Conservation (phyloP, 1,140 invertebrate species). For the Sycophila sp. region DNA sequence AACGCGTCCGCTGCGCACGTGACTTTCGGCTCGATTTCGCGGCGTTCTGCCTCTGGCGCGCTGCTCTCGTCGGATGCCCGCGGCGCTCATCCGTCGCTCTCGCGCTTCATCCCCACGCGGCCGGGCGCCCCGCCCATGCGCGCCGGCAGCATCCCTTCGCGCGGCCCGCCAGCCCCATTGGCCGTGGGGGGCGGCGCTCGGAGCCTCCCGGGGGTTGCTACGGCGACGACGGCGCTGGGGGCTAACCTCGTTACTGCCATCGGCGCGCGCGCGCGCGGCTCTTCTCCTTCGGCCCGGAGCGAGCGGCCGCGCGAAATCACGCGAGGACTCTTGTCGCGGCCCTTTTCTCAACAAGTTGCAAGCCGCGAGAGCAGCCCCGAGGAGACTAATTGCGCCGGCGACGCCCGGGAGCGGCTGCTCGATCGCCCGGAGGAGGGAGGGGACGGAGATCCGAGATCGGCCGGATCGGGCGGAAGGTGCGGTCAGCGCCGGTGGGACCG, state of each 20-base stretch:
- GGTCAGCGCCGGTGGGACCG: constrained; percentile 65
- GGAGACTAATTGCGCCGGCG: neutral
- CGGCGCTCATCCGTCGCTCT: neutral
- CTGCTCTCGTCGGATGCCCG: constrained; percentile 43
- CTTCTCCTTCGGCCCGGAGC: neutral
- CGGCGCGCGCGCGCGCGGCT: constrained; percentile 38
- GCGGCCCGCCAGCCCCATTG: constrained; percentile 46
- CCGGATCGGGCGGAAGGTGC: constrained; percentile 62
- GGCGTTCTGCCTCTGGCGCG: constrained; percentile 44
- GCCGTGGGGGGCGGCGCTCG: constrained; percentile 43
- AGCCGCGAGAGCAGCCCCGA: neutral
- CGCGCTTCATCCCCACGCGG: constrained; percentile 56
- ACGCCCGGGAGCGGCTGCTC: neutral
- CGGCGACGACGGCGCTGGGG: constrained; percentile 53
- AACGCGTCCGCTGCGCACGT: constrained; percentile 56
- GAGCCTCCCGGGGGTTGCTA: constrained; percentile 52
- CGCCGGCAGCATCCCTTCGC: constrained; percentile 51
- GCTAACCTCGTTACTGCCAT: constrained; percentile 61
- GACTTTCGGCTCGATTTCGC: constrained; percentile 54
- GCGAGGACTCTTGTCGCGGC: constrained; percentile 32
- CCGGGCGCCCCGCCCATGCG: constrained; percentile 49
- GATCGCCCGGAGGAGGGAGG: neutral
- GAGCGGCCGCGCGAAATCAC: constrained; percentile 57
- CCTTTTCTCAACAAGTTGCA: neutral
- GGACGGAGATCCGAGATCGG: no score